A percentile compares a stretch with the other conserved stretches of the same genome.
These are phyloP conservation scores for Stegana nigrithorax DNA, from an alignment of 2,888 invertebrate species.

Conservation along the genomic window DNA sequence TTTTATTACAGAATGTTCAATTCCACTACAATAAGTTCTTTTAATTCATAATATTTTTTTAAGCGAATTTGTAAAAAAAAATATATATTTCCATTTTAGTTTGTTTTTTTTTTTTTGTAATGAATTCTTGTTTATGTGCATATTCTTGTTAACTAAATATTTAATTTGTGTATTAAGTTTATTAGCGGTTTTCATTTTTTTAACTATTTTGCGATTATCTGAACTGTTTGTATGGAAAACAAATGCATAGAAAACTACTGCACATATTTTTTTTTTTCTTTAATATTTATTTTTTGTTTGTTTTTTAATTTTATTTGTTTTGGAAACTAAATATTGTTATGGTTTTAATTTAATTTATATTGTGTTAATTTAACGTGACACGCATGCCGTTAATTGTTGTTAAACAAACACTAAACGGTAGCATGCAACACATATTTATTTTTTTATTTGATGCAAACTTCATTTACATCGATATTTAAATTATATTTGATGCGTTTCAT, in stretches of 20 bases:
- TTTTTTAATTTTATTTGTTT: neutral
- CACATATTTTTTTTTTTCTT: neutral
- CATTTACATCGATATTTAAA: neutral
- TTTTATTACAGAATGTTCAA: constrained; percentile 42
- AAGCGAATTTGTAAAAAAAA: neutral
- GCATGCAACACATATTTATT: neutral
- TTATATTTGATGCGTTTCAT: neutral
- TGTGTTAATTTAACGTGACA: too few species aligned
- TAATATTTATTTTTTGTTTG: neutral
- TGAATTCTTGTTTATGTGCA: constrained; percentile 25
- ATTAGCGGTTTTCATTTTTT: too few species aligned
- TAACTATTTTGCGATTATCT: too few species aligned
- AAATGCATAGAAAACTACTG: neutral
- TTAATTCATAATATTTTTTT: constrained; percentile 1
- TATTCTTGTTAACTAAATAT: constrained; percentile 20
- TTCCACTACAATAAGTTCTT: constrained; percentile 42
- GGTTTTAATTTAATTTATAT: too few species aligned
- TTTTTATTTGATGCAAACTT: neutral
- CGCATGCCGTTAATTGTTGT: too few species aligned
- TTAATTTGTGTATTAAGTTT: too few species aligned
- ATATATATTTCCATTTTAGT: constrained; percentile 18
- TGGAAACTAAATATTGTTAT: too few species aligned
- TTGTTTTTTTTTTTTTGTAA: constrained; percentile 4
- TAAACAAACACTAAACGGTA: too few species aligned
- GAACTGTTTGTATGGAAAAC: too few species aligned